phyloP scores from a whole-genome alignment of 2,797 vertebrate species.

The Myripristis jacobus region DNA sequence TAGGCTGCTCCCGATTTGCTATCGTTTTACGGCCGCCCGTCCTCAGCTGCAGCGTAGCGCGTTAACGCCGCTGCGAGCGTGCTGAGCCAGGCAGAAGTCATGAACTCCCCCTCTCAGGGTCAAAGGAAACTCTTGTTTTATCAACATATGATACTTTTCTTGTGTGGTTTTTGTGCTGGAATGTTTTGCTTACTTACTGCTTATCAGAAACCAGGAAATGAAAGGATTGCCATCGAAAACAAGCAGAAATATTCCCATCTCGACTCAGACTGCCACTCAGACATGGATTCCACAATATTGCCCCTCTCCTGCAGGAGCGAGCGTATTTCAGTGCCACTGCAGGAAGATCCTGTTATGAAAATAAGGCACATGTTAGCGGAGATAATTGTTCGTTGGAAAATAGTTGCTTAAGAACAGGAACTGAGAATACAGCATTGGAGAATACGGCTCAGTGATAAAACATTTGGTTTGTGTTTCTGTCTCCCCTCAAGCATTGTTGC shows the following conservation, averaged over 20 bases:
- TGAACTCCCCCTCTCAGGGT: constrained; percentile 66
- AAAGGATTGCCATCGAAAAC: constrained; percentile 83
- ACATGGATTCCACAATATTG: constrained; percentile 68
- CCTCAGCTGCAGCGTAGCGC: constrained; percentile 22
- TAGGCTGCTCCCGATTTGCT: constrained; percentile 29
- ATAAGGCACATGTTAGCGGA: constrained; percentile 54
- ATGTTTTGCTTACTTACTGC: constrained; percentile 79
- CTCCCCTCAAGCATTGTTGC: constrained; percentile 48
- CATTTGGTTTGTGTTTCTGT: constrained; percentile 56
- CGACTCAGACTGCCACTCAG: constrained; percentile 58
- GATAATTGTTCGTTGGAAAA: constrained; percentile 72
- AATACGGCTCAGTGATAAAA: constrained; percentile 38
- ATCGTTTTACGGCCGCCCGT: constrained; percentile 29
- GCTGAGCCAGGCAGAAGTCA: constrained; percentile 48
- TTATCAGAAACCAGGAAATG: constrained; percentile 85
- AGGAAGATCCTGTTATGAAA: constrained; percentile 70
- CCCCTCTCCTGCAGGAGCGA: constrained; percentile 59
- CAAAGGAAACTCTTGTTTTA: constrained; percentile 78
- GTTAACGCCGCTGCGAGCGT: constrained; percentile 18
- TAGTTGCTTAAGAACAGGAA: constrained; percentile 43
- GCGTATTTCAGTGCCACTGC: constrained; percentile 52
- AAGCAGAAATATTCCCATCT: constrained; percentile 63
- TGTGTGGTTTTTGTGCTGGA: constrained; percentile 74
- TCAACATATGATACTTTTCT: constrained; percentile 72
- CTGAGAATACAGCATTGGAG: constrained; percentile 18